Conservation (phyloP, 2,797 vertebrate genomes). For the Scleropages formosus region DNA sequence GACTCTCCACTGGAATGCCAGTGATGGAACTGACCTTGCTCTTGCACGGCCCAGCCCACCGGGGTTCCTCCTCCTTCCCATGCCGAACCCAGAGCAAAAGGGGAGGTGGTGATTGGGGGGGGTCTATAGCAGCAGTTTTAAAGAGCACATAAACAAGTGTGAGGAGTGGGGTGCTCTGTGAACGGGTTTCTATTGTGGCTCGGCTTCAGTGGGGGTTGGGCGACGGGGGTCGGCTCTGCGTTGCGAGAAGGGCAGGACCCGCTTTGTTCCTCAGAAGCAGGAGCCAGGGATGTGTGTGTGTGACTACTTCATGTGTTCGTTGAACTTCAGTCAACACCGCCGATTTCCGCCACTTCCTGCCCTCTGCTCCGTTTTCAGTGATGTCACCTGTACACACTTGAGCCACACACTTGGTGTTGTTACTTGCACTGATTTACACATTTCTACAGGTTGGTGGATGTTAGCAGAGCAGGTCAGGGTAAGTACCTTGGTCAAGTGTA, state of each 20-base stretch:
- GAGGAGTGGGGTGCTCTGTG: conserved; percentile 29
- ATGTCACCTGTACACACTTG: too few species aligned
- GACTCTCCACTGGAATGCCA: conserved; percentile 48
- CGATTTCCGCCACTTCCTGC: too few species aligned
- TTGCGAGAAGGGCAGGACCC: conserved; percentile 42
- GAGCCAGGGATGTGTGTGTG: too few species aligned
- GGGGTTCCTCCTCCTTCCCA: conserved; percentile 19
- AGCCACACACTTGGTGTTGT: too few species aligned
- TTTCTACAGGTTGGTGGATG: too few species aligned
- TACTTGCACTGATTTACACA: too few species aligned
- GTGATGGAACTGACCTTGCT: conserved; percentile 45
- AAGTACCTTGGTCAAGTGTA: too few species aligned
- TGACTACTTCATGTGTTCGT: too few species aligned
- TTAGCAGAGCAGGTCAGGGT: too few species aligned
- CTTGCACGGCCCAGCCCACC: conserved; percentile 29
- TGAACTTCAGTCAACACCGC: too few species aligned
- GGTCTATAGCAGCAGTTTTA: conserved; percentile 8
- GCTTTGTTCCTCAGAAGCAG: conserved; percentile 40
- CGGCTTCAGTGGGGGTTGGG: conserved; percentile 24
- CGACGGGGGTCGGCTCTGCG: conserved; percentile 16
- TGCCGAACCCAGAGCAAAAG: conserved; percentile 21
- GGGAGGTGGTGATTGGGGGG: conserved; percentile 9
- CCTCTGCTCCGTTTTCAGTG: neutral
- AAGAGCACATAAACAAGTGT: conserved; percentile 25
- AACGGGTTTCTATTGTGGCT: conserved; percentile 42